These are phyloP conservation scores for Carcina quercana DNA, from an alignment of 2,888 invertebrate species.

Conservation along the genomic window DNA sequence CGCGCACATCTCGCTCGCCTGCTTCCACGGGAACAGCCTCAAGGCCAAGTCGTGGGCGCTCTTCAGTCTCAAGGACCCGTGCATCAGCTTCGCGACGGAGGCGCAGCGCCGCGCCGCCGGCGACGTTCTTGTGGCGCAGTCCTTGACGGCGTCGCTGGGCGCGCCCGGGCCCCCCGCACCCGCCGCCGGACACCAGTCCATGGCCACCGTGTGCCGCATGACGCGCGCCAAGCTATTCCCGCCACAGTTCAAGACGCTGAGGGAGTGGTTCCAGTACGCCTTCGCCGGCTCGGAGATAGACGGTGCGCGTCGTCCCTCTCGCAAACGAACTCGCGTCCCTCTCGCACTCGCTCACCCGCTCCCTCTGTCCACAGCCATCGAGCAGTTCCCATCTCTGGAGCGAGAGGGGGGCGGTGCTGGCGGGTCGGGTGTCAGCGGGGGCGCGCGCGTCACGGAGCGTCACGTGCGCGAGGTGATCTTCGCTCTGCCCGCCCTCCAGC, in stretches of 20 bases:
- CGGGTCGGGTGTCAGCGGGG: constrained; percentile 74
- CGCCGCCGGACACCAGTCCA: constrained; percentile 84
- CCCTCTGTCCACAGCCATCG: constrained; percentile 78
- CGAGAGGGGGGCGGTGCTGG: constrained; percentile 71
- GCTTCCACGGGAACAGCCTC: constrained; percentile 98
- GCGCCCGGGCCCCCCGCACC: constrained; percentile 77
- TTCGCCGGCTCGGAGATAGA: constrained; percentile 96
- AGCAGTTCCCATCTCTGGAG: constrained; percentile 92
- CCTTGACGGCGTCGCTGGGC: constrained; percentile 91
- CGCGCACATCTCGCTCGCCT: constrained; percentile 94
- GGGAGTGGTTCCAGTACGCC: constrained; percentile 98
- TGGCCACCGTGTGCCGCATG: constrained; percentile 95
- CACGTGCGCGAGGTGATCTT: constrained; percentile 97
- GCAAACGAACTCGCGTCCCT: background rate
- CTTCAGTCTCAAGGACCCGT: constrained; percentile 94
- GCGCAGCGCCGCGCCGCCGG: constrained; percentile 81
- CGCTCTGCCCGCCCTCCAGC: constrained; percentile 92
- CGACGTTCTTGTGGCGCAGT: constrained; percentile 81
- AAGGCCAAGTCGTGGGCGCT: constrained; percentile 97
- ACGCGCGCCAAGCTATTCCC: constrained; percentile 94
- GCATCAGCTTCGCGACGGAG: constrained; percentile 94
- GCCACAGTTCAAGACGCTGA: constrained; percentile 94
- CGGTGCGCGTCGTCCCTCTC: constrained; percentile 67
- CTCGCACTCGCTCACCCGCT: background rate
- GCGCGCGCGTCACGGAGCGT: constrained; percentile 73